phyloP scores from a whole-genome alignment of 2,113 vertebrate genomes.

The Holacanthus passer region DNA sequence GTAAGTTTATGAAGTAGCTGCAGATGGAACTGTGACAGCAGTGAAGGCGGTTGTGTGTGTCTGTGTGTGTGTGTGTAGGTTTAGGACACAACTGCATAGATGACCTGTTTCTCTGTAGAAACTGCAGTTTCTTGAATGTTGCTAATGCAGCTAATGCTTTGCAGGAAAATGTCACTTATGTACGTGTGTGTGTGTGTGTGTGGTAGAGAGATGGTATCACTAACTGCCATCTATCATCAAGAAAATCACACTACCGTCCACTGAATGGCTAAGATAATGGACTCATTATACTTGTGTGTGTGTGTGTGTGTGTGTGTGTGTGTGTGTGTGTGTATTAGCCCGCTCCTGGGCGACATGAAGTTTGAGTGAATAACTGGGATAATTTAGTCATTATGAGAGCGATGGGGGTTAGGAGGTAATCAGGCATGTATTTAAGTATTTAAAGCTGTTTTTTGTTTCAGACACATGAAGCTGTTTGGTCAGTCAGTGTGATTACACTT shows the following conservation, averaged over 20 bases:
- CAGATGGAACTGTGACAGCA: neutral
- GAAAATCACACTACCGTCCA: conserved; percentile 56
- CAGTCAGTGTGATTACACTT: conserved; percentile 40
- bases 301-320: conserved; percentile 23
- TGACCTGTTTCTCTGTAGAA: too few relatives aligned
- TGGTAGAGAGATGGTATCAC: conserved; percentile 47
- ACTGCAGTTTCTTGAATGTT: too few relatives aligned
- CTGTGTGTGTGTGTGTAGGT: neutral
- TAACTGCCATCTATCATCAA: conserved; percentile 56
- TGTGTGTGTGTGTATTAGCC: neutral
- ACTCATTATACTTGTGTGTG: conserved; percentile 49
- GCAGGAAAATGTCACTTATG: conserved; percentile 15
- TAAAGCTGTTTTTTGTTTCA: conserved; percentile 37
- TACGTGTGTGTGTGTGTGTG: conserved; percentile 39
- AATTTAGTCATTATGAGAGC: conserved; percentile 60
- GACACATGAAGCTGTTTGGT: conserved; percentile 40
- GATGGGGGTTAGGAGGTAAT: conserved; percentile 46
- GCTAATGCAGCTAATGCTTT: neutral
- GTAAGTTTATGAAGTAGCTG: conserved; percentile 20
- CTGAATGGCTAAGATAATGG: conserved; percentile 57
- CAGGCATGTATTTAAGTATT: conserved; percentile 60
- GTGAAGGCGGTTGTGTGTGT: neutral
- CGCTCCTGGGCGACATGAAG: conserved; percentile 9
- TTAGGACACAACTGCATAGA: too few relatives aligned
- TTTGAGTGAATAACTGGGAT: conserved; percentile 62